Evolutionary conservation across 2,797 vertebrate species (phyloP).

Genomic region (Scolopax rusticola): DNA sequence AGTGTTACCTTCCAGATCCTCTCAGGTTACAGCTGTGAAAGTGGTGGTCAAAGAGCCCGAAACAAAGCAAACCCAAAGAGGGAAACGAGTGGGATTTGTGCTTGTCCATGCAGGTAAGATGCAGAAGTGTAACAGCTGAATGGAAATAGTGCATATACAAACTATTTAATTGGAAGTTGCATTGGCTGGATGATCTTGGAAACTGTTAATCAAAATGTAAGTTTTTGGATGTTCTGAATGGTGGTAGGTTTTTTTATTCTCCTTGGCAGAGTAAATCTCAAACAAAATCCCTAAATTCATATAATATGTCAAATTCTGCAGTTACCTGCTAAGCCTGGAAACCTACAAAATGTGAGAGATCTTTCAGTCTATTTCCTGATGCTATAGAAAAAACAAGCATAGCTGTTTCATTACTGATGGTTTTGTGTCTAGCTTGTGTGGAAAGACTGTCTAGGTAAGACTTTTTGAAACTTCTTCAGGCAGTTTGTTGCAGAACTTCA

Average conservation of each 20-base stretch:
- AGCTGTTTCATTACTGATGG: background rate
- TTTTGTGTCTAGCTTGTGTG: background rate
- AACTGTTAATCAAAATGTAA: background rate
- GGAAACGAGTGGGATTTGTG: slow-evolving; percentile 91
- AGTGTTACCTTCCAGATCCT: slow-evolving; percentile 85
- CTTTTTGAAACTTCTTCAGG: background rate
- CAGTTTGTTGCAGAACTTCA: background rate
- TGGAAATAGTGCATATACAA: background rate
- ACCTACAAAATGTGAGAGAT: background rate
- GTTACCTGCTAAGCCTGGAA: background rate
- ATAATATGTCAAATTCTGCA: background rate
- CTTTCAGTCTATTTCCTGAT: background rate
- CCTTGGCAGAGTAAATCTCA: background rate
- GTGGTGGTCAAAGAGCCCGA: slow-evolving; percentile 83
- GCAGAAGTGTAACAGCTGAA: background rate
- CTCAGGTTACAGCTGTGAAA: slow-evolving; percentile 80
- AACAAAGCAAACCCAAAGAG: slow-evolving; percentile 78
- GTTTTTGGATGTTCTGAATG: background rate
- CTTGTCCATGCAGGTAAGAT: slow-evolving; percentile 96
- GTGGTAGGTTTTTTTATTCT: background rate
- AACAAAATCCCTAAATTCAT: background rate
- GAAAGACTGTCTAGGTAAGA: background rate
- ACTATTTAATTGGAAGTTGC: background rate
- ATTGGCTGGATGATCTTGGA: background rate
- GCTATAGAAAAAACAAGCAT: background rate